A percentile compares a stretch with the other conserved stretches of the same genome.
Evolutionary conservation across 2,888 invertebrate genomes (phyloP).

Genomic region (Eudiplozoon nipponicum): DNA sequence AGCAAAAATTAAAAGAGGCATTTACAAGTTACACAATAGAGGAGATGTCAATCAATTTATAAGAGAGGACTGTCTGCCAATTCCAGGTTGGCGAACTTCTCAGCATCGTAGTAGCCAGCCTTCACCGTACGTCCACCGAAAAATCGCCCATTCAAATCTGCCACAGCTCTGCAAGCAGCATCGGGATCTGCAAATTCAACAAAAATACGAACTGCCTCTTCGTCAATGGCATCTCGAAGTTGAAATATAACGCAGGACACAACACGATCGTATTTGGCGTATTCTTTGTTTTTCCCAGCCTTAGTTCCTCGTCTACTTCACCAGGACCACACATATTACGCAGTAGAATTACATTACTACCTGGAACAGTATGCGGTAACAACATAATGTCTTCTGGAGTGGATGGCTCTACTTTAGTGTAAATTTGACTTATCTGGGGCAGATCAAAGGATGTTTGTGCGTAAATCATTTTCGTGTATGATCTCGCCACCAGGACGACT

Average conservation of each 20-base stretch:
- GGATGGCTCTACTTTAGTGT: no score
- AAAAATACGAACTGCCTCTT: conserved; percentile 84
- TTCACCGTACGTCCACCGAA: conserved; percentile 83
- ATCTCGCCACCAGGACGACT: no score
- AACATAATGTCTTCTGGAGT: no score
- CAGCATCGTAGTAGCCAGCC: conserved; percentile 68
- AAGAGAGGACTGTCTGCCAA: conserved; percentile 19
- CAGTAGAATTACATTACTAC: conserved; percentile 22
- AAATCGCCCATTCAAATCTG: conserved; percentile 76
- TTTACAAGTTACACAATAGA: no score
- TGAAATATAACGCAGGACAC: conserved; percentile 64
- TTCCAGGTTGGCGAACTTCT: conserved; percentile 37
- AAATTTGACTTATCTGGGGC: no score
- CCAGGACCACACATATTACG: conserved; percentile 94
- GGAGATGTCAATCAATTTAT: no score
- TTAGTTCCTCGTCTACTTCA: conserved; percentile 79
- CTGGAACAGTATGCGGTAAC: no score
- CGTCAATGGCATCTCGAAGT: conserved; percentile 39
- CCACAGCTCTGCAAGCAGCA: conserved; percentile 83
- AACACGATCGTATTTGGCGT: conserved; percentile 84
- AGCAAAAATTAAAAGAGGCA: no score
- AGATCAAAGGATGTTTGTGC: no score
- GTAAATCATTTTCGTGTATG: no score
- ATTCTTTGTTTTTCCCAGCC: conserved; percentile 90
- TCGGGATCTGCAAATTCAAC: conserved; percentile 84